Base-by-base conservation (phyloP, 2,797 vertebrate genomes). In the Falco novaeseelandiae region DNA sequence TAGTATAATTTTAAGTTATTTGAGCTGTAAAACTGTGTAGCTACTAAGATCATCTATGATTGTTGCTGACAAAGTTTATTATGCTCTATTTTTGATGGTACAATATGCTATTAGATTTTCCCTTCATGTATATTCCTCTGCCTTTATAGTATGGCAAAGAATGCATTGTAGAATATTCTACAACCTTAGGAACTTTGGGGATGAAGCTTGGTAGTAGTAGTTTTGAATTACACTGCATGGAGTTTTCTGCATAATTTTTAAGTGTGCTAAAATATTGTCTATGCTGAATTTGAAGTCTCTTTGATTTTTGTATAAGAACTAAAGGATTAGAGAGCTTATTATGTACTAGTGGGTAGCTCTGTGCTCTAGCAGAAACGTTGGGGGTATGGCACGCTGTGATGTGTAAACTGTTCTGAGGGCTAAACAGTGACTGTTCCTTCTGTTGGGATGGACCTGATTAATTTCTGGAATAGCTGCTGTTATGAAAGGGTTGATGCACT, bases 311-410 rank as follows among this genome's bases (percentile, higher is more conserved):
- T 63, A 14, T 3, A 42, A 34, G 14, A 12, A 49, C 6, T 65
- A 63, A 32, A 42, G 26, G 44, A 38, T 19, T 46, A 34, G 29
- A 70, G 21, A 77, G 6, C 7, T 87, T 74, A 20, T 52, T 69
- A 62, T 3, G 16, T 55, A 46, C 40, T 22, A 58, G 9, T 17
- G 44, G 9, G 4, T 63, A 32, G 26, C 58, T 82, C 32, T 72
- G 18, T 57, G 11, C 21, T 76, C 18, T 20, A 76, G 30, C 26
- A 72, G 49, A 72, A 83, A 16, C 1, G 0, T 83, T 88, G 58
- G 16, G 12, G 18, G 9, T 69, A 23, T 0, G 0, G 14, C 32
- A 17, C 21, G 5, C 38, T n/a, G 19, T 44, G 58, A 82, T 17
- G 14, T 1, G 2, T 40, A 49, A 62, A 71, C 15, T 38, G 34